Base-by-base conservation (phyloP, 1,140 invertebrate genomes). In the Drosophila nigrodunni region DNA sequence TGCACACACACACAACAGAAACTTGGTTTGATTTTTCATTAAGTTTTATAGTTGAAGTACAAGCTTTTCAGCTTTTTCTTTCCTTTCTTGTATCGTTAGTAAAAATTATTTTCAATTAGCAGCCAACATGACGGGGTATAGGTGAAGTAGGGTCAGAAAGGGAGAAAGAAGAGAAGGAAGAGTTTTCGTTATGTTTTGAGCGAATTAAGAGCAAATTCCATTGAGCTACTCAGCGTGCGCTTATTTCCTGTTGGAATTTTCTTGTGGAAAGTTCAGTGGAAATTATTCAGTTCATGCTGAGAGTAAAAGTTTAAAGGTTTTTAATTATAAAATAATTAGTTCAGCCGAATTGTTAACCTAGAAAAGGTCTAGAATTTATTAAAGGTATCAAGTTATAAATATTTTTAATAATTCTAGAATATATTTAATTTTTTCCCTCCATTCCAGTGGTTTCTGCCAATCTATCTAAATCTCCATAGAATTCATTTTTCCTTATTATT, bases 31-130 rank as follows among this genome's bases (percentile, higher is more conserved):
- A 85, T 85, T 85, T 85, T 85, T 85, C 81, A 85, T 85, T 85
- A 85, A 85, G 77, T 85, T 85, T 54, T 67, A 58, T 67, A 58
- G 62, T 18, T 75, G 68, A 60, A 74, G 73, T 46, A 44, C 8
- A 59, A 15, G n/a, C 34, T 35, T 35, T 30, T 35, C 39, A 21
- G 18, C 18, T 44, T 68, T 50, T 64, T 47, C 52, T 61, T 69
- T 11, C 25, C 6, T 57, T 74, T 37, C 11, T 46, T 47, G 60
- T 65, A 77, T 77, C 57, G 80, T 83, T 83, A 60, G 77, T 54
- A 44, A 62, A 80, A 83, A 85, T 85, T 80, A 85, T 85, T 85
- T 85, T 85, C 81, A 85, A 85, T 85, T 85, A 85, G 81, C 81
- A 62, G 15, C 37, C 34, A 60, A 72, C 78, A 68, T 46, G 65